A percentile compares a stretch with the other conserved stretches of the same genome.
phyloP scores from a whole-genome alignment of 23 tunicate species.

The Ciona savignyi region DNA sequence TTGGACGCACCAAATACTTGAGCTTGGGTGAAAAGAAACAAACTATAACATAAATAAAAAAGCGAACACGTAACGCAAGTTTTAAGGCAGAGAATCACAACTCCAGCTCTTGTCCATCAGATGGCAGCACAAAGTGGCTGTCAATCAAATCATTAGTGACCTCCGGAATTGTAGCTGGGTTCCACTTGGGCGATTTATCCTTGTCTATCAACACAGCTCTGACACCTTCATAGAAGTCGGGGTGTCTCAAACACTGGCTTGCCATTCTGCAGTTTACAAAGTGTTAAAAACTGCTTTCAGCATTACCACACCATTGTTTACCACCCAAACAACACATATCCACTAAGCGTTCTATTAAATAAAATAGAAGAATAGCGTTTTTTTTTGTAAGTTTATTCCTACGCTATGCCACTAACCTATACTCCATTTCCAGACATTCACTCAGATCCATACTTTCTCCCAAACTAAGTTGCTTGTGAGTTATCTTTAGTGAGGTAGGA shows the following conservation, averaged over 20 bases:
- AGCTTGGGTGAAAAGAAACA: neutral
- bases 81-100: conserved; percentile 7
- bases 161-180: conserved; percentile 58
- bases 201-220: conserved; percentile 83
- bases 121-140: conserved; percentile 42
- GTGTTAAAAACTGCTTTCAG: neutral
- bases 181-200: conserved; percentile 87
- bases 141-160: conserved; percentile 53
- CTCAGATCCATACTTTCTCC: conserved; percentile 55
- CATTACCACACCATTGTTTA: neutral
- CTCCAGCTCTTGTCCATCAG: conserved; percentile 48
- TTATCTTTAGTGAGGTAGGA: conserved; percentile 78
- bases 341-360: too few relatives aligned
- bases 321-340: too few relatives aligned
- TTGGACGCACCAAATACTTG: too few relatives aligned
- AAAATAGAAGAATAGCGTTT: too few relatives aligned
- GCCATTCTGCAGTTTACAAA: conserved; percentile 34
- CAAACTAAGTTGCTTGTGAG: conserved; percentile 53
- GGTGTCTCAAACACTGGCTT: conserved; percentile 55
- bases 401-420: neutral
- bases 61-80: too few relatives aligned
- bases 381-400: neutral
- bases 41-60: neutral
- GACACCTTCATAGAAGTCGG: conserved; percentile 91
- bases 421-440: conserved; percentile 92